Percentiles rank a stretch among this genome's conserved stretches.
Evolutionary conservation across 2,797 vertebrate species (phyloP).

Genomic region (Sebastes paucispinis): DNA sequence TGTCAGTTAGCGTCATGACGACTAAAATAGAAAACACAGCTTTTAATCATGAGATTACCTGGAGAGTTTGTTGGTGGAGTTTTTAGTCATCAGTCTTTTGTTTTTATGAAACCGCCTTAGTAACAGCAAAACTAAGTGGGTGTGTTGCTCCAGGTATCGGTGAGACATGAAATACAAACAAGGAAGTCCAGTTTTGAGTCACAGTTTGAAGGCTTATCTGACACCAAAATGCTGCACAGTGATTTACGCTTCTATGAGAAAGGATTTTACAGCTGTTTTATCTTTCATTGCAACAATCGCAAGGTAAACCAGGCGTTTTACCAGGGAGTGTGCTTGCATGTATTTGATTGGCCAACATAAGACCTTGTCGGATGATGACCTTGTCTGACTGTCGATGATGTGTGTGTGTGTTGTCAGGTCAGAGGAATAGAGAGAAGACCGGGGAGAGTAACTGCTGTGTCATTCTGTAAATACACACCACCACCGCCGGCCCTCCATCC

Average conservation of each 20-base stretch:
- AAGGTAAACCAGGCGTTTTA: not conserved
- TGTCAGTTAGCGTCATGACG: not conserved
- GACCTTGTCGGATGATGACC: not conserved
- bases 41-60: not conserved
- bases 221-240: not conserved
- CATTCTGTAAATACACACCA: conserved; percentile 89
- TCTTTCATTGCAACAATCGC: not conserved
- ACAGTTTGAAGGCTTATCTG: not conserved
- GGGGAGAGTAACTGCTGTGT: conserved; percentile 99
- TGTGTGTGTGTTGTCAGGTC: conserved; percentile 82
- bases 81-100: not conserved
- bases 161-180: not conserved
- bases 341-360: not conserved
- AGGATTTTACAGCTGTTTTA: not conserved
- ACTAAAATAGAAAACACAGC: not conserved
- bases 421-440: conserved; percentile 98
- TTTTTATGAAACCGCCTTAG: not conserved
- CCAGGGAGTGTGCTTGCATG: not conserved
- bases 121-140: not conserved
- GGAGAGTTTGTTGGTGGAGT: no score
- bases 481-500: conserved; percentile 67
- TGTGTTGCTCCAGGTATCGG: not conserved
- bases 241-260: not conserved
- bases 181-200: not conserved
- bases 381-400: not conserved